Percentiles rank a stretch among this genome's conserved stretches.
phyloP scores from a whole-genome alignment of 2,113 vertebrate species.

The Centropus unirufus region DNA sequence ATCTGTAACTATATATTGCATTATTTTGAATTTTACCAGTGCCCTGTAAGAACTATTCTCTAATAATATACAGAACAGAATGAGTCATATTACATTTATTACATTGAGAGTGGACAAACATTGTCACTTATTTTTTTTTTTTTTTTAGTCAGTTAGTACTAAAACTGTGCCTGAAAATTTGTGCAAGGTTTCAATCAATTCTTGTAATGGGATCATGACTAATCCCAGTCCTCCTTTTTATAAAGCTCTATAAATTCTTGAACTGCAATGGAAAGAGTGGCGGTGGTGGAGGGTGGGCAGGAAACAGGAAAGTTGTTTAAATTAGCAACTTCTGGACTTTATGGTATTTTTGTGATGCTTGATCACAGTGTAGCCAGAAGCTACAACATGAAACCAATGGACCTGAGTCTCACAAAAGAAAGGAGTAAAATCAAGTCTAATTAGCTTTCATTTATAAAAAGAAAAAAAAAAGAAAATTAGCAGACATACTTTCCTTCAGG shows the following conservation, averaged over 20 bases:
- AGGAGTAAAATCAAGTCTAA: not conserved
- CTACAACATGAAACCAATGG: not conserved
- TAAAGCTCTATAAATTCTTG: not conserved
- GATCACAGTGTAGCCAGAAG: slow-evolving; percentile 24
- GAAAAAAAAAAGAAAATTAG: not conserved
- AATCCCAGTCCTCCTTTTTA: not conserved
- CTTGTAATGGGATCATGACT: not conserved
- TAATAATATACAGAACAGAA: not conserved
- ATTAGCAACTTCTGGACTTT: not conserved
- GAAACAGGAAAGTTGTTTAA: slow-evolving; percentile 12
- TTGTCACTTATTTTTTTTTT: not conserved
- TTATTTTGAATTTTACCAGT: not conserved
- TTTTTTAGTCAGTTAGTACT: not conserved
- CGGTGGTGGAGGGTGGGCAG: not conserved
- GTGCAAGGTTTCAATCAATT: not conserved
- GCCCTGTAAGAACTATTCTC: not conserved
- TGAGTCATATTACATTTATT: not conserved
- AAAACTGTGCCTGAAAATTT: not conserved
- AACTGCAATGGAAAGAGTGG: not conserved
- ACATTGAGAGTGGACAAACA: not conserved
- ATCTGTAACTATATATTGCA: not conserved
- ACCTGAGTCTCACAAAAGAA: not conserved
- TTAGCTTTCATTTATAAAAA: not conserved
- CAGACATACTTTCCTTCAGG: not conserved
- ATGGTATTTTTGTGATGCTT: not conserved